These are phyloP conservation scores for Apodemia hepburni DNA, from an alignment of 2,888 invertebrate species.

Conservation along the genomic window DNA sequence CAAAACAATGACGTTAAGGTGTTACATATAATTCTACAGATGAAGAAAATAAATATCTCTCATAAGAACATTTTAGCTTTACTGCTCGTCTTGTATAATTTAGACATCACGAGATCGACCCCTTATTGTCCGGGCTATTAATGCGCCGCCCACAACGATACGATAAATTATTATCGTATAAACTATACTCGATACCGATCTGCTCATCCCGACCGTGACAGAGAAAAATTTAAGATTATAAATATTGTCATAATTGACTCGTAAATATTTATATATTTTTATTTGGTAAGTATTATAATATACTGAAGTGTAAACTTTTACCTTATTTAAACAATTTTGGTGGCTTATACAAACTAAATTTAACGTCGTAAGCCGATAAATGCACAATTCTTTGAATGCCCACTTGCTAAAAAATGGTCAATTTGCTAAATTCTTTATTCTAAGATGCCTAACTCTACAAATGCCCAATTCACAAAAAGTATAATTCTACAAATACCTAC, in stretches of 20 bases:
- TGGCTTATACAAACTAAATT: too few species aligned
- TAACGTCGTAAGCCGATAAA: too few species aligned
- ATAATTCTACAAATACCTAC: too few species aligned
- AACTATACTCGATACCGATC: conserved; percentile 35
- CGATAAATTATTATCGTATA: conserved; percentile 43
- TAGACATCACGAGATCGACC: conserved; percentile 38
- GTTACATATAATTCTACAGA: conserved; percentile 25
- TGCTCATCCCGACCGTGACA: conserved; percentile 27
- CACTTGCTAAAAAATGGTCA: too few species aligned
- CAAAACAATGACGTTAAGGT: not conserved
- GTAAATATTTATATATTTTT: conserved; percentile 5
- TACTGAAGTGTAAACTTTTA: conserved; percentile 1
- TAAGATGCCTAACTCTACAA: too few species aligned
- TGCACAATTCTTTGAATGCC: too few species aligned
- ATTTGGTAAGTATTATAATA: conserved; percentile 5
- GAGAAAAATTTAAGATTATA: conserved; percentile 28
- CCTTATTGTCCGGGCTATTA: conserved; percentile 39
- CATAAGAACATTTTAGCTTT: conserved; percentile 29
- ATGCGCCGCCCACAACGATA: conserved; percentile 38
- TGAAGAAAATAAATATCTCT: conserved; percentile 30
- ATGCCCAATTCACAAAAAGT: too few species aligned
- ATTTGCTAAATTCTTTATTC: too few species aligned
- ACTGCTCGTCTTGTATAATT: conserved; percentile 35
- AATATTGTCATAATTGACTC: conserved; percentile 27
- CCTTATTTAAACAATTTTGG: not conserved